Conservation (phyloP, 2,797 vertebrate species). For the Craterocephalus amniculus region DNA sequence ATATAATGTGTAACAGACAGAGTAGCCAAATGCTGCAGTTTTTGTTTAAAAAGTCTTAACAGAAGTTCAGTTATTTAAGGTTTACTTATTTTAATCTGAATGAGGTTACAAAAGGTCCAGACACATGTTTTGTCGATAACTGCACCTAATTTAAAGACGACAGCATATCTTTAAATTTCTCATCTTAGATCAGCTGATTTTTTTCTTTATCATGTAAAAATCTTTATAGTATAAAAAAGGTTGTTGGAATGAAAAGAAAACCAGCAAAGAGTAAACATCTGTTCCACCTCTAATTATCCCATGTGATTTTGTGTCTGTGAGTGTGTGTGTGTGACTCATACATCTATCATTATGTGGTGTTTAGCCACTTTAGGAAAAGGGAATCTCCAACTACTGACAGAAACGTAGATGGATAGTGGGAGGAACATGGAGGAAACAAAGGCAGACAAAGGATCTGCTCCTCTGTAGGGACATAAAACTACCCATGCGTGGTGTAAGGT, state of each 20-base stretch:
- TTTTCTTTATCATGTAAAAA: neutral
- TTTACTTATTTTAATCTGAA: neutral
- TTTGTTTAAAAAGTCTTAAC: conserved; percentile 13
- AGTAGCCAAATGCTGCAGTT: conserved; percentile 15
- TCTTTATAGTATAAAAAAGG: neutral
- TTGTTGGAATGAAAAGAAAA: conserved; percentile 19
- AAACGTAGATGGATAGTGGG: conserved; percentile 8
- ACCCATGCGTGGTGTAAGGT: neutral
- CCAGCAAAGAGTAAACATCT: conserved; percentile 41
- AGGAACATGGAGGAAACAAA: conserved; percentile 1
- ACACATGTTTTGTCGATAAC: neutral
- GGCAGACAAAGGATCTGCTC: neutral
- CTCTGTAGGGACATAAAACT: neutral
- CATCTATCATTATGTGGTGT: conserved; percentile 66
- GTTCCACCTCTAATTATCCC: conserved; percentile 28
- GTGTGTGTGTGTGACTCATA: neutral
- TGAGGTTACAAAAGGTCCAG: neutral
- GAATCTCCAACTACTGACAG: conserved; percentile 36
- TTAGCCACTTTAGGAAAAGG: conserved; percentile 54
- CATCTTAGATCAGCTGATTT: neutral
- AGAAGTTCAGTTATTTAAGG: neutral
- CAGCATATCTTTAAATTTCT: no score
- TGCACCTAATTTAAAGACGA: no score
- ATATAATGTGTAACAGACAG: conserved; percentile 39
- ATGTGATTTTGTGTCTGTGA: conserved; percentile 16